These are phyloP conservation scores for Gallinago undulata DNA, from an alignment of 2,113 vertebrate species.

Conservation along the genomic window DNA sequence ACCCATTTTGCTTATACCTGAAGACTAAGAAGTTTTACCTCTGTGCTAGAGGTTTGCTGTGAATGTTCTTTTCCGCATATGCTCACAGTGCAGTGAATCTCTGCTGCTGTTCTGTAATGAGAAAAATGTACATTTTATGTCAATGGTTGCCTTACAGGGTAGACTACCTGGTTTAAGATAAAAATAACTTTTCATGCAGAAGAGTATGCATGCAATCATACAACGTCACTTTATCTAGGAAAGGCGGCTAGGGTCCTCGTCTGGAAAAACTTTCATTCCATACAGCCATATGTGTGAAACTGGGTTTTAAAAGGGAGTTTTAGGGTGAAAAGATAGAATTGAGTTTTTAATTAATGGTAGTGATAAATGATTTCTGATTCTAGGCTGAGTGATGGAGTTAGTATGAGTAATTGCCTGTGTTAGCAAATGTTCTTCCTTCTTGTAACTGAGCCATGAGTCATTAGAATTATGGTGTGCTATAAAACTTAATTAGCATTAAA, in stretches of 20 bases:
- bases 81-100: background rate
- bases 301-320: background rate
- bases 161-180: background rate
- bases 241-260: background rate
- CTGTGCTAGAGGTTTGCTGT: background rate
- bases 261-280: background rate
- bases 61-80: background rate
- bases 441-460: conserved; percentile 28
- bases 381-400: background rate
- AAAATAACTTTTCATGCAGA: background rate
- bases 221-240: background rate
- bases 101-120: background rate
- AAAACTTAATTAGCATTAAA: conserved; percentile 50
- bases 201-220: background rate
- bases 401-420: background rate
- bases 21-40: background rate
- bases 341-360: background rate
- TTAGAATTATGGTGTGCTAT: conserved; percentile 34
- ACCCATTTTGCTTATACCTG: background rate
- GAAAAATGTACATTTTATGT: background rate
- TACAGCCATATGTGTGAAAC: background rate
- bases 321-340: background rate
- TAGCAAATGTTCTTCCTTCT: conserved; percentile 14
- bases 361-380: background rate
- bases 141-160: background rate